A percentile compares a stretch with the other conserved stretches of the same genome.
Evolutionary conservation across 2,888 invertebrate genomes (phyloP).

Genomic region (Prosopocoilus inquinatus): DNA sequence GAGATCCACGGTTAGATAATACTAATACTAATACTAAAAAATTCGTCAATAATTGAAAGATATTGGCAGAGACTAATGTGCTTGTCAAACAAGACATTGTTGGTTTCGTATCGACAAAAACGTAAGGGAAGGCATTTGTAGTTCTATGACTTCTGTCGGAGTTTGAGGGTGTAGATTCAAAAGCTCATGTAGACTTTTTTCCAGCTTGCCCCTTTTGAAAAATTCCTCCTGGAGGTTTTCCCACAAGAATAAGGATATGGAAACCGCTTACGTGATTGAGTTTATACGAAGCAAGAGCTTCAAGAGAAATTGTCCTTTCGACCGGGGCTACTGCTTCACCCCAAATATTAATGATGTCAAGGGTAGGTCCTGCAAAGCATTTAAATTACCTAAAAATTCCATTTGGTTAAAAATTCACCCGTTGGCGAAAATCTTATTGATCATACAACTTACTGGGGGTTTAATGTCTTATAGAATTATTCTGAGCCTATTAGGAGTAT

Average conservation of each 20-base stretch:
- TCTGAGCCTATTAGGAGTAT: constrained; percentile 7
- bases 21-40: no score
- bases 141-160: no score
- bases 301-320: constrained; percentile 69
- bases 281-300: constrained; percentile 56
- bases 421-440: constrained; percentile 32
- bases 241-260: constrained; percentile 51
- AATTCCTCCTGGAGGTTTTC: constrained; percentile 56
- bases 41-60: no score
- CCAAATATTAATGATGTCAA: constrained; percentile 36
- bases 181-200: no score
- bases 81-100: no score
- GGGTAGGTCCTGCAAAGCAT: constrained; percentile 34
- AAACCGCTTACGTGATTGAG: constrained; percentile 57
- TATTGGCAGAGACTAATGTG: no score
- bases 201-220: no score
- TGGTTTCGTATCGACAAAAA: no score
- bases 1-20: no score
- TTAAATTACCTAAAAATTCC: constrained; percentile 28
- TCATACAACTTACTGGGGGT: constrained; percentile 31
- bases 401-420: constrained; percentile 31
- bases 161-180: no score
- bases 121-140: no score
- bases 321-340: constrained; percentile 70
- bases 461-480: constrained; percentile 23